phyloP scores from a whole-genome alignment of 2,113 vertebrate genomes.

The Dascyllus trimaculatus region DNA sequence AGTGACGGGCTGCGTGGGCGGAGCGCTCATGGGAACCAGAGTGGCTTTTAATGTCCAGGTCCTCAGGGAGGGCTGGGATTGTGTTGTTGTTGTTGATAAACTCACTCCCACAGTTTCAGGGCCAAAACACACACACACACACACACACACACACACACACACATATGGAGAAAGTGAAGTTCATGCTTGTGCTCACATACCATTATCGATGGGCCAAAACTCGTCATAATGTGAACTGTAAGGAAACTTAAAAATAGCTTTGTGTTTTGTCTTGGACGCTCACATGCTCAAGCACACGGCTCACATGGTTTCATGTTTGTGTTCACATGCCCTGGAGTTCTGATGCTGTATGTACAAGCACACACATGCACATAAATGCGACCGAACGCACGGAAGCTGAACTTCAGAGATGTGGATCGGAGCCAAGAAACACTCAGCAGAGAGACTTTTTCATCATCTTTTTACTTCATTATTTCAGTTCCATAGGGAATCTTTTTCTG shows the following conservation, averaged over 20 bases:
- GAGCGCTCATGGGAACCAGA: slow-evolving; percentile 69
- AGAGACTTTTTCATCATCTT: not conserved
- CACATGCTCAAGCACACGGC: not conserved
- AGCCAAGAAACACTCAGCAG: slow-evolving; percentile 21
- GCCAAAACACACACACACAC: slow-evolving; percentile 40
- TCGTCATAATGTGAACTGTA: not conserved
- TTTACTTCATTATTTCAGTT: not conserved
- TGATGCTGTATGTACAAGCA: not conserved
- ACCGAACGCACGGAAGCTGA: slow-evolving; percentile 4
- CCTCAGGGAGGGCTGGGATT: slow-evolving; percentile 42
- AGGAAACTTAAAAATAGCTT: not conserved
- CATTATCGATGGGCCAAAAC: not conserved
- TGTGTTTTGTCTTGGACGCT: not conserved
- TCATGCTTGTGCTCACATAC: not conserved
- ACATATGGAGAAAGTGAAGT: not conserved
- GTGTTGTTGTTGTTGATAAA: slow-evolving; percentile 62
- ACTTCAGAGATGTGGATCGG: slow-evolving; percentile 23
- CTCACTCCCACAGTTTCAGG: slow-evolving; percentile 52
- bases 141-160: not conserved
- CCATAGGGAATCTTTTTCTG: slow-evolving; percentile 5
- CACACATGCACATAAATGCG: not conserved
- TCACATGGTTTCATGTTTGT: not conserved
- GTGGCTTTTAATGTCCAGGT: slow-evolving; percentile 46
- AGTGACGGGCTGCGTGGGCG: slow-evolving; percentile 37
- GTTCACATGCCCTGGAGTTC: slow-evolving; percentile 20